phyloP scores from a whole-genome alignment of 2,113 vertebrate genomes.

The Phycodurus eques region DNA sequence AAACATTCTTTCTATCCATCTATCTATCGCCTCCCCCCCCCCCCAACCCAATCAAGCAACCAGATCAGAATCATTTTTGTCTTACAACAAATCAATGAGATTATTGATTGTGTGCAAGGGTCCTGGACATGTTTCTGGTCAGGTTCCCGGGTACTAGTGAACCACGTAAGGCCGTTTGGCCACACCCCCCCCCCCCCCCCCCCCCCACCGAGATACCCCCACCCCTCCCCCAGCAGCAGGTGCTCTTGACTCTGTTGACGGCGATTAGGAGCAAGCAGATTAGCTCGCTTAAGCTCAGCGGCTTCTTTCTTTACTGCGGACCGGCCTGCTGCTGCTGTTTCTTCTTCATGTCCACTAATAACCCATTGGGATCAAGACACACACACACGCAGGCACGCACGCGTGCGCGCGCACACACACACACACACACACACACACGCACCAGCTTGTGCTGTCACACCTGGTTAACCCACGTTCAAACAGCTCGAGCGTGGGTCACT shows the following conservation, averaged over 20 bases:
- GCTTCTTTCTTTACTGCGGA: conserved; percentile 57
- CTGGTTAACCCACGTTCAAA: neutral
- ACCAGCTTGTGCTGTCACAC: conserved; percentile 5
- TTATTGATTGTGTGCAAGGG: neutral
- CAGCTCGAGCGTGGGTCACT: neutral
- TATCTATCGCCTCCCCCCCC: no score
- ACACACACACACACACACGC: conserved; percentile 17
- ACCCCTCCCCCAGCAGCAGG: conserved; percentile 46
- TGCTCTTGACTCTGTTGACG: conserved; percentile 69
- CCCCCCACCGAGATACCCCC: conserved; percentile 25
- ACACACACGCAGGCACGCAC: conserved; percentile 12
- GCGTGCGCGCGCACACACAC: conserved; percentile 3
- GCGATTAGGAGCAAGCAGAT: conserved; percentile 74
- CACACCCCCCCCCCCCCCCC: neutral
- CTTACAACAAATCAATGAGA: neutral
- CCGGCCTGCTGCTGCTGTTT: conserved; percentile 48
- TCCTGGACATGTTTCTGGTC: neutral
- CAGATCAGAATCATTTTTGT: no score
- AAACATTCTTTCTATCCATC: neutral
- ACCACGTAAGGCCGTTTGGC: neutral
- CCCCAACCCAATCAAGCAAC: no score
- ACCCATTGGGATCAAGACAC: conserved; percentile 57
- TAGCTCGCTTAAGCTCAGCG: conserved; percentile 61
- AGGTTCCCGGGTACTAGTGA: neutral
- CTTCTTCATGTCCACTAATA: conserved; percentile 61